Percentiles rank a stretch among this genome's conserved stretches.
Conservation (phyloP, 2,113 vertebrate species). For the Acinonyx jubatus region DNA sequence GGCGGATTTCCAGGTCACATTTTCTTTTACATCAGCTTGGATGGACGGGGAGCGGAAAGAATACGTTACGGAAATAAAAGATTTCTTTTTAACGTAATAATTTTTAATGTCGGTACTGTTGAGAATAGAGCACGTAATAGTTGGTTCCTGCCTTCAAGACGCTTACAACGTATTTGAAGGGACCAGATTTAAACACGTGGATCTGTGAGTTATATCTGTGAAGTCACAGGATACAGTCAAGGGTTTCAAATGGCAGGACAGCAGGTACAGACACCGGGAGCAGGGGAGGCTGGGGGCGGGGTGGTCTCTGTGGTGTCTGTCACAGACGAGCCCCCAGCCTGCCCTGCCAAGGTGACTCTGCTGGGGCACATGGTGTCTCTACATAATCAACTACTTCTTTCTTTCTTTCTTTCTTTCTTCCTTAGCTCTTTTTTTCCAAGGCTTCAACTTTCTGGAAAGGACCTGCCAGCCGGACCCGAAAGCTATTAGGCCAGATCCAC, state of each 20-base stretch:
- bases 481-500: slow-evolving; percentile 65
- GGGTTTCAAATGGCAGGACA: neutral
- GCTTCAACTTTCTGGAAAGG: slow-evolving; percentile 59
- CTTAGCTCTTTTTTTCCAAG: neutral
- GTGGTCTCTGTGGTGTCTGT: too few species aligned
- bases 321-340: fast-evolving
- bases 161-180: neutral
- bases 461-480: slow-evolving; percentile 36
- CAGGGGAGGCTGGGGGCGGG: neutral
- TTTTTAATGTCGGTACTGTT: neutral
- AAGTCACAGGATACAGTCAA: neutral
- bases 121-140: neutral
- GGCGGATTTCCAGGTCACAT: neutral
- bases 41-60: neutral
- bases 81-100: neutral
- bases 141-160: neutral
- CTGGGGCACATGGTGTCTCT: neutral
- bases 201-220: neutral
- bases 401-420: neutral
- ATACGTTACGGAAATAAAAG: neutral
- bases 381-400: neutral
- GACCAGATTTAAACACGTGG: neutral
- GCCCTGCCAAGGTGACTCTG: neutral
- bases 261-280: neutral
- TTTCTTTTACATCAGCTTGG: neutral